Conservation (phyloP, 2,797 vertebrate genomes). For the Lithobates sylvaticus region DNA sequence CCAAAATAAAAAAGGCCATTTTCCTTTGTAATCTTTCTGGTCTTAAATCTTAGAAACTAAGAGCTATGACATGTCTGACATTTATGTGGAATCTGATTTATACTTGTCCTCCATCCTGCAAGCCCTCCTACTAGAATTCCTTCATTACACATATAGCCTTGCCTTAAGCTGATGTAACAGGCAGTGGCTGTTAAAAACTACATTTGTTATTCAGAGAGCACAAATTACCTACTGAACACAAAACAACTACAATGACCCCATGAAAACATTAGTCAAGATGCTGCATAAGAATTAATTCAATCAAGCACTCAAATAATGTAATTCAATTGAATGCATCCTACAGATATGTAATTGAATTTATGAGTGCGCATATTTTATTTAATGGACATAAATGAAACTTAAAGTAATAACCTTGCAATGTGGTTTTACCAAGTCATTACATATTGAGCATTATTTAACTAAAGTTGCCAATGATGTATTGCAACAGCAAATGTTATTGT, state of each 20-base stretch:
- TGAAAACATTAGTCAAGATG: constrained; percentile 18
- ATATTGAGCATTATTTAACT: constrained; percentile 24
- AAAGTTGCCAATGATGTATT: constrained; percentile 43
- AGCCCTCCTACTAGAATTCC: neutral
- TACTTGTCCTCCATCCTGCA: neutral
- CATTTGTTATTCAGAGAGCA: constrained; percentile 5
- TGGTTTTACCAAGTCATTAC: constrained; percentile 12
- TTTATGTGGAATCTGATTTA: constrained; percentile 6
- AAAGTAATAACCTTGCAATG: constrained; percentile 44
- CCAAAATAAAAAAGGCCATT: constrained; percentile 1
- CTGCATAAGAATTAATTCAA: constrained; percentile 38
- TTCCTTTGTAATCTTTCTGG: neutral
- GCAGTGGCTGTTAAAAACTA: neutral
- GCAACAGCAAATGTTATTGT: constrained; percentile 5
- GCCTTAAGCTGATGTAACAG: neutral
- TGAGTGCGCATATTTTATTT: constrained; percentile 48
- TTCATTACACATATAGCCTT: neutral
- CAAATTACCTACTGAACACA: constrained; percentile 12
- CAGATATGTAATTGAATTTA: constrained; percentile 44
- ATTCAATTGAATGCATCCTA: constrained; percentile 39
- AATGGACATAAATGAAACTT: constrained; percentile 44
- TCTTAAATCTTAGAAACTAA: neutral
- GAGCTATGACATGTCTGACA: neutral
- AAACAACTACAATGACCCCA: constrained; percentile 19
- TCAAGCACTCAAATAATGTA: constrained; percentile 36